Base-by-base conservation (phyloP, 2,888 invertebrate genomes). In the Agonopterix subpropinquella region DNA sequence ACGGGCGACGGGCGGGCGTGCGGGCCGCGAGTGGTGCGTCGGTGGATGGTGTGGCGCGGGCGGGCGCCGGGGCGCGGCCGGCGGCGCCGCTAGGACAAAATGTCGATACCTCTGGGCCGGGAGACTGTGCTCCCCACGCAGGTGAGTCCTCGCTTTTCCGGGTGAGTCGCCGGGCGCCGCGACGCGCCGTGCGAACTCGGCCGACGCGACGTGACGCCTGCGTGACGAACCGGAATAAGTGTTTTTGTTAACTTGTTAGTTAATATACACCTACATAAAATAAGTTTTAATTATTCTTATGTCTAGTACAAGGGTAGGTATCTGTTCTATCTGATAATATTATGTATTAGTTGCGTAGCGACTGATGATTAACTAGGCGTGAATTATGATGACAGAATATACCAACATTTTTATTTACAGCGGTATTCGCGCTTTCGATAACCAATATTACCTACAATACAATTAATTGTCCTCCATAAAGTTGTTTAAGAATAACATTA, bases 91-190 rank as follows among this genome's bases (percentile, higher is more conserved):
- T 84, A 77, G 49, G 70, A 81, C 80, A 75, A 86, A 83, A 89
- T 89, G 88, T 88, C 89, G 81, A 88, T 89, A 87, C 87, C 89
- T 80, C 78, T 86, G 67, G 78, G 77, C 77, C 80, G 89, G 84
- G 89, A 89, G 69, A 83, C 86, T 57, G 83, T 81, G 64, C 82
- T 88, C 72, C 83, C 88, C 65, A 77, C 87, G 60, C 87, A 88
- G 88, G 87, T 87, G 80, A 86, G 85, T 73, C 54, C 61, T 59
- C 66, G 68, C 62, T 65, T 66, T 64, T 64, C 63, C 64, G 56
- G 45, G 53, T 51, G 50, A 35, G 36, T 10, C 15, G 13, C 55
- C 53, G 56, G 54, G 11, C 57, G 47, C 36, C 44, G 47, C 52
- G 51, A 50, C 42, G 45, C 3, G 45, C 13, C 43, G 36, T 13